Evolutionary conservation across 2,113 vertebrate species (phyloP).

Genomic region (Alligator sinensis): DNA sequence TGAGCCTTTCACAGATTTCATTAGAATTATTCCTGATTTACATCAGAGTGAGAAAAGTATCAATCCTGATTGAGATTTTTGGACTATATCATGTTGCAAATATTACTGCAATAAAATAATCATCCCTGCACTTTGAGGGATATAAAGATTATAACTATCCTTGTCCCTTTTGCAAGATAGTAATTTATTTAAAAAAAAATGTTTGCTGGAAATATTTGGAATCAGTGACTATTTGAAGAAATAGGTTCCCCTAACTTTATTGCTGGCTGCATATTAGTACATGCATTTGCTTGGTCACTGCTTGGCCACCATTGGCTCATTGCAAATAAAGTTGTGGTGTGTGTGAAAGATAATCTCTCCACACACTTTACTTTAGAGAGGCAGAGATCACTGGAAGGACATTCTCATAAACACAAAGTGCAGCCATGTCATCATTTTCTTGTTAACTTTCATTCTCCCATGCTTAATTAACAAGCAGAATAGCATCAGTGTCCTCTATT

Average conservation of each 20-base stretch:
- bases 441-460: background rate
- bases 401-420: background rate
- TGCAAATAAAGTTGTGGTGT: background rate
- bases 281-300: background rate
- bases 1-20: background rate
- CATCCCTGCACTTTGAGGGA: background rate
- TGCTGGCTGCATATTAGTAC: background rate
- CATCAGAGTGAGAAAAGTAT: background rate
- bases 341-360: background rate
- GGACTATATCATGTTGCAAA: no score
- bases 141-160: background rate
- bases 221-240: background rate
- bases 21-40: background rate
- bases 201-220: background rate
- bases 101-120: background rate
- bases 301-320: background rate
- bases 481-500: background rate
- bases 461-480: conserved; percentile 4
- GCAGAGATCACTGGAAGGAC: background rate
- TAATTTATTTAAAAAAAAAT: background rate
- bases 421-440: background rate
- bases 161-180: background rate
- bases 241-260: background rate
- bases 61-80: background rate
- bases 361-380: background rate